phyloP scores from a whole-genome alignment of 2,113 vertebrate species.

The Melanocharis versteri region DNA sequence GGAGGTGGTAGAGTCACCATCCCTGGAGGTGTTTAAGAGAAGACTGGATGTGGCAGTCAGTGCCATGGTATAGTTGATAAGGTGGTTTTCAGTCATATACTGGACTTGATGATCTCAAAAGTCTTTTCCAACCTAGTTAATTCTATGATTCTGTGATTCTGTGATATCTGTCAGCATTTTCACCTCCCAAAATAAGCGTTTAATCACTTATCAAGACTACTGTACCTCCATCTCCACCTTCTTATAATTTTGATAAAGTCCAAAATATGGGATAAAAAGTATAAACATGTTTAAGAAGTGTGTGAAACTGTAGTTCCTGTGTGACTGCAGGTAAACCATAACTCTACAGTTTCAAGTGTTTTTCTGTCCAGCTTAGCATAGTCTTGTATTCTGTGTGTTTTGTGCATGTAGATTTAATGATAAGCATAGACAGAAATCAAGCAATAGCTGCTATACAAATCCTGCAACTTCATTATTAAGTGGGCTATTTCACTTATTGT shows the following conservation, averaged over 20 bases:
- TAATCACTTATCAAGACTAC: neutral
- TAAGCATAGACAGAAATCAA: neutral
- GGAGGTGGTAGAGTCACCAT: neutral
- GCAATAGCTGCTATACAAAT: neutral
- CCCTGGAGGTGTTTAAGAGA: neutral
- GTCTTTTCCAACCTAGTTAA: neutral
- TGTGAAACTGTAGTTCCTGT: neutral
- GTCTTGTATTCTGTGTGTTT: neutral
- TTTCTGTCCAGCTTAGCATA: neutral
- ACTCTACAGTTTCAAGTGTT: neutral
- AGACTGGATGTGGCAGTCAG: neutral
- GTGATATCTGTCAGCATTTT: neutral
- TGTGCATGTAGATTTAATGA: neutral
- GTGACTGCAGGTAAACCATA: neutral
- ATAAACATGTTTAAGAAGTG: neutral
- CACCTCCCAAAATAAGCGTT: neutral
- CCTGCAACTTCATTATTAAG: neutral
- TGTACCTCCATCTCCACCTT: neutral
- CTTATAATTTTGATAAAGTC: neutral
- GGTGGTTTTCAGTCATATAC: neutral
- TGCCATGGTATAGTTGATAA: neutral
- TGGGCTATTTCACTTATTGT: neutral
- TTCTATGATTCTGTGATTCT: neutral
- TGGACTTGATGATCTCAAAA: neutral
- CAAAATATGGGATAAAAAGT: neutral